These are phyloP conservation scores for Chironomus striatipennis DNA, from an alignment of 1,140 invertebrate species.

Conservation along the genomic window DNA sequence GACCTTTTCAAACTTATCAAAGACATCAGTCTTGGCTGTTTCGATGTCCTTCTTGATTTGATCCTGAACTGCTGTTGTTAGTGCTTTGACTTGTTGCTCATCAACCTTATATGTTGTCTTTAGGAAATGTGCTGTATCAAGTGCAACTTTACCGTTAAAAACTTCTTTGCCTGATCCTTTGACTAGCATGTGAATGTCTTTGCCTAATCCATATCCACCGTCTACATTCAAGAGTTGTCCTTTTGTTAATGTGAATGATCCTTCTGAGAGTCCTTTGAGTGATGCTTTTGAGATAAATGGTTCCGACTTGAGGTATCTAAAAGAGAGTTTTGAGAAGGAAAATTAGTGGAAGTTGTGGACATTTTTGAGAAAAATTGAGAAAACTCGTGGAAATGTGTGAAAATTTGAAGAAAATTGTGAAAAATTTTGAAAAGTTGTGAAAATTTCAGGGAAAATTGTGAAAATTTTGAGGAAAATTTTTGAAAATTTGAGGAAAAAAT, in stretches of 20 bases:
- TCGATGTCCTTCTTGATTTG: slow-evolving; percentile 35
- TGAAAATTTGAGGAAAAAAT: too few species aligned
- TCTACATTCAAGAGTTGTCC: slow-evolving; percentile 47
- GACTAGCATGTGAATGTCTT: slow-evolving; percentile 51
- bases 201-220: slow-evolving; percentile 51
- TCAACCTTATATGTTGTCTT: slow-evolving; percentile 54
- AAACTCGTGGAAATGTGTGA: too few species aligned
- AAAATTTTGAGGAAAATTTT: too few species aligned
- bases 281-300: slow-evolving; percentile 27
- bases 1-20: slow-evolving; percentile 38
- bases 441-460: too few species aligned
- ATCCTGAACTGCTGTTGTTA: slow-evolving; percentile 34
- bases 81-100: slow-evolving; percentile 51
- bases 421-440: too few species aligned
- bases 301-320: slow-evolving; percentile 30
- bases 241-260: slow-evolving; percentile 35
- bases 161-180: slow-evolving; percentile 49
- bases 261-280: slow-evolving; percentile 29
- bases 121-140: slow-evolving; percentile 57
- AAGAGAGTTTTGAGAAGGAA: too few species aligned
- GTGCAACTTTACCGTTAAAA: slow-evolving; percentile 47
- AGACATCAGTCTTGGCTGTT: slow-evolving; percentile 39
- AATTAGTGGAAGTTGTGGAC: too few species aligned
- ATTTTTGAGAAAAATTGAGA: too few species aligned
- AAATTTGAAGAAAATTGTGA: too few species aligned